Evolutionary conservation across 1,140 invertebrate species (phyloP).

Genomic region (Drosophila pruinosa): DNA sequence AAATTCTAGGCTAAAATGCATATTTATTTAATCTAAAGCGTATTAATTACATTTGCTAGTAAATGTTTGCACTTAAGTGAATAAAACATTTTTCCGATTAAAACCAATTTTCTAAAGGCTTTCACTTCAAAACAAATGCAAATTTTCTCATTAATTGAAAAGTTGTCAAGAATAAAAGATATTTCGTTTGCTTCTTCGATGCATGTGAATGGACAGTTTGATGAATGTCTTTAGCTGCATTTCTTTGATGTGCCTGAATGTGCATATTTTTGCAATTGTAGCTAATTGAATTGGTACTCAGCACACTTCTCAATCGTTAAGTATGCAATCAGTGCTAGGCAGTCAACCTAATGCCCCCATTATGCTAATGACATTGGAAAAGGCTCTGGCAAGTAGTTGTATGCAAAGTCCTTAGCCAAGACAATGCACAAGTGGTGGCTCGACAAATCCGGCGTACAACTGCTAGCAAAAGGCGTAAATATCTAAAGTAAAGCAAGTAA

Average conservation of each 20-base stretch:
- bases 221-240: neutral
- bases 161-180: neutral
- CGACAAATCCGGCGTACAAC: conserved; percentile 42
- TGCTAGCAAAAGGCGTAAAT: conserved; percentile 55
- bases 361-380: conserved; percentile 76
- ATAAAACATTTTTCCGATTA: too few relatives aligned
- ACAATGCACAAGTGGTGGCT: conserved; percentile 40
- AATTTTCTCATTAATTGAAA: neutral
- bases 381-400: conserved; percentile 17
- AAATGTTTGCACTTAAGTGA: neutral
- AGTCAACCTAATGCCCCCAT: conserved; percentile 73
- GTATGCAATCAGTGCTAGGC: conserved; percentile 63
- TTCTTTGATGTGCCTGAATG: neutral
- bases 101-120: neutral
- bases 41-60: neutral
- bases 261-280: conserved; percentile 48
- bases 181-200: neutral
- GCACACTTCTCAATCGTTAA: conserved; percentile 50
- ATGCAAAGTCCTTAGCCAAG: conserved; percentile 36
- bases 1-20: neutral
- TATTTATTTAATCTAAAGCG: neutral
- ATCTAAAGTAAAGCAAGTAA: conserved; percentile 31
- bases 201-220: neutral
- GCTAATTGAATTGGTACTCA: conserved; percentile 72
- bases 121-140: neutral